These are phyloP conservation scores for Crocallis elinguaria DNA, from an alignment of 2,888 invertebrate species.

Conservation along the genomic window DNA sequence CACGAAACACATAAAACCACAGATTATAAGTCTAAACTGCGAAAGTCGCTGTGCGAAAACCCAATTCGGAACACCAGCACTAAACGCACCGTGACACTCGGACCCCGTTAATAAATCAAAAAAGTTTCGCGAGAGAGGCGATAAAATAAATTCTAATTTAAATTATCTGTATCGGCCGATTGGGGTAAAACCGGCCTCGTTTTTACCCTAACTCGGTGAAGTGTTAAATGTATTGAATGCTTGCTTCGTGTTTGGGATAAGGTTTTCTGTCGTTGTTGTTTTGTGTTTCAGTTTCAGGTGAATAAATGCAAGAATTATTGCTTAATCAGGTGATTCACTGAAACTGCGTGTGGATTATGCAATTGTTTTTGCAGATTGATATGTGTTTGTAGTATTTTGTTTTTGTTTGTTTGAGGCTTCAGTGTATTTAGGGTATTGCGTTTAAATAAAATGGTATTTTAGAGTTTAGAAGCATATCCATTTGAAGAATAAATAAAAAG, in stretches of 20 bases:
- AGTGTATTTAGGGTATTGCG: too few relatives aligned
- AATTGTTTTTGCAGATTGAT: too few relatives aligned
- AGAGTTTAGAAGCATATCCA: too few relatives aligned
- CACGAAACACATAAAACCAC: background rate
- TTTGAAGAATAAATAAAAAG: too few relatives aligned
- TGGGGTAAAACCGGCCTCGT: conserved; percentile 25
- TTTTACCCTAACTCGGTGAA: conserved; percentile 30
- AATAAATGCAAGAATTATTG: background rate
- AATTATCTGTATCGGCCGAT: conserved; percentile 41
- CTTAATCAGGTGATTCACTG: too few relatives aligned
- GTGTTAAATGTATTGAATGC: conserved; percentile 27
- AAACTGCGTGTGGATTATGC: too few relatives aligned
- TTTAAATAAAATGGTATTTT: too few relatives aligned
- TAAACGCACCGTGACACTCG: conserved; percentile 40
- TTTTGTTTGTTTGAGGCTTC: too few relatives aligned
- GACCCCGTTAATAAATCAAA: conserved; percentile 51
- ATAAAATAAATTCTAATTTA: conserved; percentile 49
- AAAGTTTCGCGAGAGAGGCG: conserved; percentile 43
- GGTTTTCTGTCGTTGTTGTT: conserved; percentile 6
- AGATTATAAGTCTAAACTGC: conserved; percentile 7
- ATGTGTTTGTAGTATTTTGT: too few relatives aligned
- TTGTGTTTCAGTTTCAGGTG: background rate
- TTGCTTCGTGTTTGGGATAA: conserved; percentile 7
- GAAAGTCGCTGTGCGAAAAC: conserved; percentile 10
- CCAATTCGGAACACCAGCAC: conserved; percentile 16